Percentiles rank a stretch among this genome's conserved stretches.
Evolutionary conservation across 2,113 vertebrate genomes (phyloP).

Genomic region (Calyptomena viridis): DNA sequence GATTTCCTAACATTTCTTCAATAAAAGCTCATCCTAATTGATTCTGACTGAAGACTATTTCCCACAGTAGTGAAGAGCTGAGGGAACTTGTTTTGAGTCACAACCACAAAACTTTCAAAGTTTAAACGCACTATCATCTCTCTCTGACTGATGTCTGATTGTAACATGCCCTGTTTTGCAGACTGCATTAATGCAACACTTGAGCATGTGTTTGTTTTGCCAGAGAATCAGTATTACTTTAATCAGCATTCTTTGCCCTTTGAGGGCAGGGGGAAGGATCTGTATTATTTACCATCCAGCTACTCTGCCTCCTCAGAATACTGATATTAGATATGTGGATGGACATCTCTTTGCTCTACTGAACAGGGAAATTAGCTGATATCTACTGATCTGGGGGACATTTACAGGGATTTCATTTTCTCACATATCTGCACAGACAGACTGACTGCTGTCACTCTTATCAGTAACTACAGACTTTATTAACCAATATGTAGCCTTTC

Average conservation of each 20-base stretch:
- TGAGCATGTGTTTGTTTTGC: background rate
- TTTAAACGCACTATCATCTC: rapidly evolving
- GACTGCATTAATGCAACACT: background rate
- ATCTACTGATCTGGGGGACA: background rate
- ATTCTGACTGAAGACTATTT: background rate
- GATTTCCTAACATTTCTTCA: background rate
- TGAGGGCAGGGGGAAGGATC: background rate
- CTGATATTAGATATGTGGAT: background rate
- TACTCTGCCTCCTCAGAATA: background rate
- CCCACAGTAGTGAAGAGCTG: background rate
- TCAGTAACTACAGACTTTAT: background rate
- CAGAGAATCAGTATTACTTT: background rate
- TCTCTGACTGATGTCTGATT: background rate
- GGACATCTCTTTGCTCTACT: background rate
- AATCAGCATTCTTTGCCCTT: background rate
- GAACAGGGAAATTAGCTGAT: background rate
- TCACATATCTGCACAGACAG: background rate
- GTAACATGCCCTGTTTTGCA: background rate
- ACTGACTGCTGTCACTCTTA: background rate
- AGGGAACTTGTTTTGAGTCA: background rate
- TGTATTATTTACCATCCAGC: background rate
- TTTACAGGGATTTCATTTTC: background rate
- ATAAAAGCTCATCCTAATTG: background rate
- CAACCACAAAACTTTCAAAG: background rate
- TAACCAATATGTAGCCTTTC: background rate